Conservation (phyloP, 2,113 vertebrate species). For the Callipepla californica region DNA sequence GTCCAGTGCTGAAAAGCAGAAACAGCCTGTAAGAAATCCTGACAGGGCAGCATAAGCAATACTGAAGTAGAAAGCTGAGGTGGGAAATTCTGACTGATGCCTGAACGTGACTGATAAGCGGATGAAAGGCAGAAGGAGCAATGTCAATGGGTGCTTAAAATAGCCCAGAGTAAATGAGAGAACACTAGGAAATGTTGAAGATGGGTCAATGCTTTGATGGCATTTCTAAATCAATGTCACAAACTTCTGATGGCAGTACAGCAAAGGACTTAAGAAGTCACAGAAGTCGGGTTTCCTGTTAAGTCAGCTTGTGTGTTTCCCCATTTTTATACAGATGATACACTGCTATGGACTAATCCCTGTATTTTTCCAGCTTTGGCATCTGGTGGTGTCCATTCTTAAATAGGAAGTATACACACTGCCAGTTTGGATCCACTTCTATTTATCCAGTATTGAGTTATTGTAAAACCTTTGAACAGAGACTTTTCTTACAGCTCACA, state of each 20-base stretch:
- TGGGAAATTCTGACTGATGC: slow-evolving; percentile 57
- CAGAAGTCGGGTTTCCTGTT: slow-evolving; percentile 30
- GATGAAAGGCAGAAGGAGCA: slow-evolving; percentile 54
- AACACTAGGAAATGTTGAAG: slow-evolving; percentile 45
- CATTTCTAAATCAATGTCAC: slow-evolving; percentile 68
- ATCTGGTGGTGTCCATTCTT: not conserved
- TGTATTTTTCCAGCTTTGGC: not conserved
- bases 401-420: not conserved
- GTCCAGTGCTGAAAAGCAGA: not conserved
- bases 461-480: not conserved
- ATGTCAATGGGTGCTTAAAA: slow-evolving; percentile 60
- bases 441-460: not conserved
- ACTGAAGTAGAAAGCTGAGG: slow-evolving; percentile 43
- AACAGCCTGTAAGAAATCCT: slow-evolving; percentile 20
- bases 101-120: slow-evolving; percentile 67
- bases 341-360: not conserved
- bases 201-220: slow-evolving; percentile 65
- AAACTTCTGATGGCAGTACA: not conserved
- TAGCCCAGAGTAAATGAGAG: slow-evolving; percentile 65
- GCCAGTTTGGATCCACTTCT: not conserved
- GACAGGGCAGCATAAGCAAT: not conserved
- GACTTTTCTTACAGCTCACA: not conserved
- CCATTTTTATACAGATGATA: not conserved
- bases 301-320: slow-evolving; percentile 13
- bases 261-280: slow-evolving; percentile 46